Evolutionary conservation across 2,113 vertebrate genomes (phyloP).

Genomic region (Hipposideros armiger): DNA sequence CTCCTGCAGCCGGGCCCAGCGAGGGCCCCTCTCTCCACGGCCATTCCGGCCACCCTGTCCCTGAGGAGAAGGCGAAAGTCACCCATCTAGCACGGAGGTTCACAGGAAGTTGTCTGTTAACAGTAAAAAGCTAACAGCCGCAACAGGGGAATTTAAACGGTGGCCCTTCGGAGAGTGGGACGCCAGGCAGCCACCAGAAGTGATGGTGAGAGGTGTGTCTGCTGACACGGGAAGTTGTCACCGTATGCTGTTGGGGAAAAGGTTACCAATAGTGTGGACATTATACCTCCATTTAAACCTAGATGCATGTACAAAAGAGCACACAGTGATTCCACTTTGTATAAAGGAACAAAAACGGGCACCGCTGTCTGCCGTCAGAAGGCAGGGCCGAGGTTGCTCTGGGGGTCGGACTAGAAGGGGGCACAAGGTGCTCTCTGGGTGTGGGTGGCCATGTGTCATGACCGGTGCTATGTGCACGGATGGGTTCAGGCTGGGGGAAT

Average conservation of each 20-base stretch:
- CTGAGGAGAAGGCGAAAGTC: background rate
- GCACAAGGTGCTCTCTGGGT: background rate
- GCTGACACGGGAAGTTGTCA: background rate
- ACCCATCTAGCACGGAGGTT: background rate
- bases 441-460: rapidly evolving
- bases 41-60: constrained; percentile 36
- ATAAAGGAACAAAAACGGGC: background rate
- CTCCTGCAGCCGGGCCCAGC: constrained; percentile 12
- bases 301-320: background rate
- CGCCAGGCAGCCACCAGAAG: background rate
- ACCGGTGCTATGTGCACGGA: rapidly evolving
- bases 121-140: background rate
- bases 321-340: rapidly evolving
- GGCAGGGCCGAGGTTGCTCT: background rate
- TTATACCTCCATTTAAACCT: background rate
- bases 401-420: background rate
- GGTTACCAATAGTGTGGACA: rapidly evolving
- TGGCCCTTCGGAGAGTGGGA: background rate
- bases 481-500: background rate
- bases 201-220: rapidly evolving
- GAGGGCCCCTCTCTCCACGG: constrained; percentile 54
- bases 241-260: rapidly evolving
- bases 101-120: background rate
- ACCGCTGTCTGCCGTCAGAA: background rate
- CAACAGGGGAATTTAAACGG: rapidly evolving